A percentile compares a stretch with the other conserved stretches of the same genome.
phyloP scores from a whole-genome alignment of 2,113 vertebrate genomes.

The Clarias batrachus region DNA sequence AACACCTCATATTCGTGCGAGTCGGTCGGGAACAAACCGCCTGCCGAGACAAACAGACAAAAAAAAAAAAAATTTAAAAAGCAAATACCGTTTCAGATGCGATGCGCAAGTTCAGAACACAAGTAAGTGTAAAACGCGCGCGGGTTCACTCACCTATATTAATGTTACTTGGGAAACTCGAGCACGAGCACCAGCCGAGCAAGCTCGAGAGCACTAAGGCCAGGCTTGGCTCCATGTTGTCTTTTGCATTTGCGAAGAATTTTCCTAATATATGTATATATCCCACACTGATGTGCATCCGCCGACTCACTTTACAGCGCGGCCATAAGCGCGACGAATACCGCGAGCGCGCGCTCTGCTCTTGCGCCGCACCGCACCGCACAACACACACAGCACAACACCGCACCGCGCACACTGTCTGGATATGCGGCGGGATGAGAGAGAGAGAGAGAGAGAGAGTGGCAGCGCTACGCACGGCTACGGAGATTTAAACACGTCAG shows the following conservation, averaged over 20 bases:
- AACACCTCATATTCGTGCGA: conserved; percentile 98
- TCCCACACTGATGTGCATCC: conserved; percentile 46
- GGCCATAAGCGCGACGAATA: conserved; percentile 72
- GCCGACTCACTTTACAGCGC: conserved; percentile 71
- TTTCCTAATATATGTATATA: conserved; percentile 75
- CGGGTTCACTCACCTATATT: conserved; percentile 84
- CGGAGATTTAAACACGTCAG: conserved; percentile 25
- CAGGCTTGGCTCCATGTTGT: conserved; percentile 91
- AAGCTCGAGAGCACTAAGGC: conserved; percentile 84
- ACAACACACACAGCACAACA: conserved; percentile 5
- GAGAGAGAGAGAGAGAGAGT: neutral
- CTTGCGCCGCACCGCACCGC: neutral
- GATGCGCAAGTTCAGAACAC: neutral
- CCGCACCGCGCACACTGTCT: neutral
- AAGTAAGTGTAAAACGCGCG: neutral
- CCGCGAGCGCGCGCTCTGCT: conserved; percentile 14
- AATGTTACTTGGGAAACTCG: conserved; percentile 98
- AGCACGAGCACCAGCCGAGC: conserved; percentile 84
- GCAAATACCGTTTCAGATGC: neutral
- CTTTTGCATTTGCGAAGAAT: conserved; percentile 85
- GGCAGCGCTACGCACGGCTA: conserved; percentile 2
- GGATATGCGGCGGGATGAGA: neutral
- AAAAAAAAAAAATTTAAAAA: conserved; percentile 4
- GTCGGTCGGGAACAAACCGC: conserved; percentile 92
- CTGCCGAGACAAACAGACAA: conserved; percentile 61